Conservation (phyloP, 2,113 vertebrate genomes). For the Pollimyrus isidori region DNA sequence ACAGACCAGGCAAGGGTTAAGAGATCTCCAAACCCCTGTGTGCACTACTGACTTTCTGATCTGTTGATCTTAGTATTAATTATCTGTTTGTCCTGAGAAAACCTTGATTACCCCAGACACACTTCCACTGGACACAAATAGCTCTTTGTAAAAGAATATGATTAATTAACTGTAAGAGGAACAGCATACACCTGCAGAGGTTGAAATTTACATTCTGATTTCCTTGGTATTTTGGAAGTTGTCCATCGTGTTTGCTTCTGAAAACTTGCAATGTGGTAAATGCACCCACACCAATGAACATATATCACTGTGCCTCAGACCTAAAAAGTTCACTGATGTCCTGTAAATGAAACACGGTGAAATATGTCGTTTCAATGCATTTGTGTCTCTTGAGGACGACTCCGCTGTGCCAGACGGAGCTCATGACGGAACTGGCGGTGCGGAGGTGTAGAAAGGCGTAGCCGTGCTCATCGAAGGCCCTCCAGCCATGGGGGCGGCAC, state of each 20-base stretch:
- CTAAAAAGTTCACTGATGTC: not conserved
- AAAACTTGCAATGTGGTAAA: not conserved
- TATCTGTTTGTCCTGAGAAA: not conserved
- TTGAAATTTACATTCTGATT: not conserved
- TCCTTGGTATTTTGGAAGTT: not conserved
- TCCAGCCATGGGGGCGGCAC: constrained; percentile 57
- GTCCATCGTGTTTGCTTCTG: not conserved
- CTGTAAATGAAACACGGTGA: not conserved
- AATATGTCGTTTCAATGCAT: not conserved
- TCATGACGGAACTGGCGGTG: not conserved
- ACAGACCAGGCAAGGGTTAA: not conserved
- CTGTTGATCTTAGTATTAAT: not conserved
- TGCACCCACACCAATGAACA: no score
- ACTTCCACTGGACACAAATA: not conserved
- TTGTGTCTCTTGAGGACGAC: not conserved
- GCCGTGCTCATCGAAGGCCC: not conserved
- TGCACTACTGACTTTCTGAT: not conserved
- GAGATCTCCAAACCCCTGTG: not conserved
- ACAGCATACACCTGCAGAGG: not conserved
- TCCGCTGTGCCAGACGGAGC: not conserved
- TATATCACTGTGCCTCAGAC: not conserved
- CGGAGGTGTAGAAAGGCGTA: not conserved
- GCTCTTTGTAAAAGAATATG: not conserved
- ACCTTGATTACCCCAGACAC: not conserved
- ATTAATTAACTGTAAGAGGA: not conserved